Conservation (phyloP, 2,113 vertebrate species). For the Hippocampus barbouri region DNA sequence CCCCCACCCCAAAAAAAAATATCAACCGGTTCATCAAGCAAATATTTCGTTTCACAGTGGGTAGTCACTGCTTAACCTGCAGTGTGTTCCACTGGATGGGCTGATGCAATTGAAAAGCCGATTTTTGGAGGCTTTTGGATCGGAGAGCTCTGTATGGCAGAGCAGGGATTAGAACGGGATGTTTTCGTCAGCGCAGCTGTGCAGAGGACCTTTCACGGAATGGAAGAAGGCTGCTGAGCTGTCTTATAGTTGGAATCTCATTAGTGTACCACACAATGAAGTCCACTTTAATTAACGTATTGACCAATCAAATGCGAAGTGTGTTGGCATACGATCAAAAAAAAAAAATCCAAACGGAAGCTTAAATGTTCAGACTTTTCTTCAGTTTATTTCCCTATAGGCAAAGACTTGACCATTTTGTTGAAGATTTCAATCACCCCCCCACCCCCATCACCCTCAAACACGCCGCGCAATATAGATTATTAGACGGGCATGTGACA, state of each 20-base stretch:
- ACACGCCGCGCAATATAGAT: neutral
- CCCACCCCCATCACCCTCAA: too few relatives aligned
- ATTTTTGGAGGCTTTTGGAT: slow-evolving; percentile 29
- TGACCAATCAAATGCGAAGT: neutral
- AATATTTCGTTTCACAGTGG: slow-evolving; percentile 1
- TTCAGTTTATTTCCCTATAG: neutral
- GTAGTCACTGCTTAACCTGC: slow-evolving; percentile 6
- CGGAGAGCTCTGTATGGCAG: slow-evolving; percentile 21
- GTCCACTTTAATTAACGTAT: neutral
- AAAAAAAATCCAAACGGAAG: neutral
- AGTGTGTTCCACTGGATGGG: neutral
- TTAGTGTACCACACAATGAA: neutral
- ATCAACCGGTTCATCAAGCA: neutral
- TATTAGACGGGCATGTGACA: neutral
- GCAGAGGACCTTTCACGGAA: slow-evolving; percentile 11
- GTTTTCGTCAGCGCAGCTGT: slow-evolving; percentile 25
- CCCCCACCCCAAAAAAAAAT: neutral
- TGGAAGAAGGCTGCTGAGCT: neutral
- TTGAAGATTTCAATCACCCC: neutral
- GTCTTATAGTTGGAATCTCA: slow-evolving; percentile 4
- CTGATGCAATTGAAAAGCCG: slow-evolving; percentile 30
- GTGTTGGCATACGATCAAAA: neutral
- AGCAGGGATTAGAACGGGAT: slow-evolving; percentile 31
- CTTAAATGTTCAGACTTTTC: neutral
- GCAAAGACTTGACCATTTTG: neutral